Conservation (phyloP, 2,888 invertebrate species). For the Apantesis nais region DNA sequence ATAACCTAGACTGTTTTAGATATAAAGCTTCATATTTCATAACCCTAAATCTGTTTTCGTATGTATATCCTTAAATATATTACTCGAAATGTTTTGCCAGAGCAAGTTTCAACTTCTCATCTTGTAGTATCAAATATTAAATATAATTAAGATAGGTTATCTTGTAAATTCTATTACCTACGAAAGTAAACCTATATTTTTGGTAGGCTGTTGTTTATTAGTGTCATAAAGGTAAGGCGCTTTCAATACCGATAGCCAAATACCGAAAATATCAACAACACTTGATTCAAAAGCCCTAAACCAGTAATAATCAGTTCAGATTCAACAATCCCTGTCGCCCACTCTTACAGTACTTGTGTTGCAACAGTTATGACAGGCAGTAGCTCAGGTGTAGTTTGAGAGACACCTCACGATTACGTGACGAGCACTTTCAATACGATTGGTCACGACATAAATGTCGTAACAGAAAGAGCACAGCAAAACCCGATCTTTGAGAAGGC, state of each 20-base stretch:
- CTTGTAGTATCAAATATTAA: no score
- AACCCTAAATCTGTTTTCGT: no score
- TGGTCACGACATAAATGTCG: not conserved
- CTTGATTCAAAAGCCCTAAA: not conserved
- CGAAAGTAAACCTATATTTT: no score
- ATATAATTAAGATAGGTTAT: no score
- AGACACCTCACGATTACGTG: slow-evolving; percentile 1
- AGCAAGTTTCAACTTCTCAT: no score
- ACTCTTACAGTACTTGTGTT: not conserved
- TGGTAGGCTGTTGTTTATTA: not conserved
- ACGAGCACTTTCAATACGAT: not conserved
- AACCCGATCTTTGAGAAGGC: not conserved
- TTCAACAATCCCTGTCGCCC: not conserved
- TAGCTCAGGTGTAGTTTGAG: slow-evolving; percentile 3
- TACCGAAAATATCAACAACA: not conserved
- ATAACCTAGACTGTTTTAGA: no score
- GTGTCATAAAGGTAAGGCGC: not conserved
- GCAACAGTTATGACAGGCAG: not conserved
- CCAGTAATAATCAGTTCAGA: not conserved
- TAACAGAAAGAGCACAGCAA: not conserved
- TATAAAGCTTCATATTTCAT: no score
- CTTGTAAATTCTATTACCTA: no score
- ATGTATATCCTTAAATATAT: no score
- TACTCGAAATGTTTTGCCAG: no score
- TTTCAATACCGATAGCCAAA: not conserved